Base-by-base conservation (phyloP, 2,113 vertebrate genomes). In the Cygnus atratus region DNA sequence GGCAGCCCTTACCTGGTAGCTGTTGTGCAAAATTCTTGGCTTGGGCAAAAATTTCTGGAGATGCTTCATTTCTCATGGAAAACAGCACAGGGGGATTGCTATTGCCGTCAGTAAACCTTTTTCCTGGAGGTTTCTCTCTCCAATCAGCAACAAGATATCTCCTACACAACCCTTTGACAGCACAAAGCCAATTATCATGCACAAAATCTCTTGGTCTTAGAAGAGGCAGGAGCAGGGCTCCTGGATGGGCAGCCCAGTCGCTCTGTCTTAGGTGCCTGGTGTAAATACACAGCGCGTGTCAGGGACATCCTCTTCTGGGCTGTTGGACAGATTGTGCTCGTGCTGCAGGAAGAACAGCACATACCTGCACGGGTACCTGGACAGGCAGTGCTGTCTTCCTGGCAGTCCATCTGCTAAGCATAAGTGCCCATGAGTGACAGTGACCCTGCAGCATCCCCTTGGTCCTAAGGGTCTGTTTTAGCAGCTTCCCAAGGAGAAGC, bases 321-420 rank as follows among this genome's bases (percentile, higher is more conserved):
- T 72, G 7, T 8, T 59, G 83, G 61, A 24, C 22, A 35, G 29
- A 17, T 44, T 44, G 25, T 57, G 25, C 24, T 17, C 5, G 12
- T 75, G 44, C n/a, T 17, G n/a, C 48, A 41, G 61, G 31, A 66
- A 54, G 20, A 48, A 14, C 13, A 35, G 41, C 1, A 2, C 17
- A 18, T 43, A 31, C 31, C 29, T 0, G 0, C 3, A 3, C 3
- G 8, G n/a, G 12, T 8, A 8, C 35, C 33, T 35, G 50, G 24
- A 19, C 15, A 28, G 72, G 46, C 0, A 1, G 62, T 15, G 28
- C 16, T 63, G 41, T 41, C 48, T 71, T 85, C 22, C 43, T 0
- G 6, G 24, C 24, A 18, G 5, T 3, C 15, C 31, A 72, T 13
- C 21, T 87, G 28, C 25, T 35, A 43, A 18, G 19, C 68, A 20